phyloP scores from a whole-genome alignment of 2,888 invertebrate species.

The Andrena hattorfiana region DNA sequence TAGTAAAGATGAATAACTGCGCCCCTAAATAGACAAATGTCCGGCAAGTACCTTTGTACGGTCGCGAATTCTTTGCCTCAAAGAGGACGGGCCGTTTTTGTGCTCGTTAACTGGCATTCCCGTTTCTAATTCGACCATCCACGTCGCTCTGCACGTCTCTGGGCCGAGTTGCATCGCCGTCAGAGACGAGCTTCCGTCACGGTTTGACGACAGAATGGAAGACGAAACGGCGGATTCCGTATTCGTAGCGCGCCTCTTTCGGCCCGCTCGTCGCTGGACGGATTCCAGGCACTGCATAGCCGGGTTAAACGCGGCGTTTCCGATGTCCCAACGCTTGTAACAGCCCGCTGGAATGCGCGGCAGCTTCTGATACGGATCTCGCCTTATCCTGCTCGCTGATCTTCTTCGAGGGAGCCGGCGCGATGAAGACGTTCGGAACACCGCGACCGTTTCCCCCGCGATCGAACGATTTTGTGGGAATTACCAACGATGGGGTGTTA shows the following conservation, averaged over 20 bases:
- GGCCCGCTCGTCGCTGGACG: constrained; percentile 56
- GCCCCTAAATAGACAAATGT: constrained; percentile 33
- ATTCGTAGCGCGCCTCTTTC: constrained; percentile 55
- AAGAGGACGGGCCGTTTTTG: constrained; percentile 38
- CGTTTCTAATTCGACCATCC: constrained; percentile 56
- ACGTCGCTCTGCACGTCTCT: constrained; percentile 19
- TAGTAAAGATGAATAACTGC: constrained; percentile 55
- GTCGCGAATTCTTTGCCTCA: constrained; percentile 12
- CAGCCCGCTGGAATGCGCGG: constrained; percentile 65
- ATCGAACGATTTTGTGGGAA: constrained; percentile 14
- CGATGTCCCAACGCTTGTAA: constrained; percentile 58
- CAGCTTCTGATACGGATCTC: constrained; percentile 66
- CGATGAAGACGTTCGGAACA: constrained; percentile 56
- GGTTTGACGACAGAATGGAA: constrained; percentile 48
- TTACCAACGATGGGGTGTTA: background rate
- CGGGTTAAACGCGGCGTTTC: constrained; percentile 65
- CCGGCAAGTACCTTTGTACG: constrained; percentile 4
- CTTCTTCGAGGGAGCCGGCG: constrained; percentile 32
- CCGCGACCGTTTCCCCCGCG: constrained; percentile 1
- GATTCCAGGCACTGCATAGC: constrained; percentile 58
- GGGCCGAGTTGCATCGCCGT: constrained; percentile 18
- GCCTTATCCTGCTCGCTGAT: constrained; percentile 53
- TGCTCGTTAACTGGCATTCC: constrained; percentile 46
- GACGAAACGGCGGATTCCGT: constrained; percentile 53
- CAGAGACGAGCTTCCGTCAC: constrained; percentile 45